Evolutionary conservation across 2,888 invertebrate genomes (phyloP).

Genomic region (Drosophila mimetica): DNA sequence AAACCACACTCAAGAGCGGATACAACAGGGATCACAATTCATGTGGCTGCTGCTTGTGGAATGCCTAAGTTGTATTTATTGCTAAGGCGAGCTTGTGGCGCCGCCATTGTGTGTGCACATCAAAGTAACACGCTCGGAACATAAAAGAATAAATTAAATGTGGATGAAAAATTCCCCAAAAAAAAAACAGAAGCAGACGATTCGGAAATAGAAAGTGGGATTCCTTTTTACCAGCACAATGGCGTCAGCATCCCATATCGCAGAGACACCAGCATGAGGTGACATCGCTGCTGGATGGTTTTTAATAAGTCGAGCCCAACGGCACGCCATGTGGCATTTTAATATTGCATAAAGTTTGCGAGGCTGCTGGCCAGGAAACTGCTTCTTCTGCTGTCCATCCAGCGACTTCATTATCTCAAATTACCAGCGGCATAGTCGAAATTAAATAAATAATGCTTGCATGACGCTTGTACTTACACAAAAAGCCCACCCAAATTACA

Average conservation of each 20-base stretch:
- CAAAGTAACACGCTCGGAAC: conserved; percentile 45
- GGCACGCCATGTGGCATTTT: conserved; percentile 54
- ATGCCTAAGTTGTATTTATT: conserved; percentile 26
- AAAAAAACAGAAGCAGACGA: conserved; percentile 4
- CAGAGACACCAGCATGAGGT: conserved; percentile 5
- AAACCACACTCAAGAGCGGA: conserved; percentile 3
- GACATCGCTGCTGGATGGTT: conserved; percentile 55
- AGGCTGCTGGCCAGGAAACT: neutral
- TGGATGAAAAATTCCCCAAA: conserved; percentile 27
- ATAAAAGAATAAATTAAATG: conserved; percentile 45
- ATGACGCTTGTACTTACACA: conserved; percentile 23
- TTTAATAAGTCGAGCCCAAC: conserved; percentile 55
- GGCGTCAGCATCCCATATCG: conserved; percentile 5
- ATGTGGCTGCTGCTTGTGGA: conserved; percentile 18
- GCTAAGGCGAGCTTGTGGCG: conserved; percentile 2
- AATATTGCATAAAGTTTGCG: conserved; percentile 47
- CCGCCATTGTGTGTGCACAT: conserved; percentile 39
- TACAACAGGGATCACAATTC: conserved; percentile 19
- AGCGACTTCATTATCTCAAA: conserved; percentile 50
- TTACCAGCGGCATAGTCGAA: conserved; percentile 30
- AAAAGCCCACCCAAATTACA: conserved; percentile 2
- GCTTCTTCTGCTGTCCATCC: conserved; percentile 4
- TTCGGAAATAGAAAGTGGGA: conserved; percentile 26
- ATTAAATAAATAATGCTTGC: conserved; percentile 35
- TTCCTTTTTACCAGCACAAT: conserved; percentile 20